Conservation (phyloP, 2,888 invertebrate species). For the Halictus ligatus region DNA sequence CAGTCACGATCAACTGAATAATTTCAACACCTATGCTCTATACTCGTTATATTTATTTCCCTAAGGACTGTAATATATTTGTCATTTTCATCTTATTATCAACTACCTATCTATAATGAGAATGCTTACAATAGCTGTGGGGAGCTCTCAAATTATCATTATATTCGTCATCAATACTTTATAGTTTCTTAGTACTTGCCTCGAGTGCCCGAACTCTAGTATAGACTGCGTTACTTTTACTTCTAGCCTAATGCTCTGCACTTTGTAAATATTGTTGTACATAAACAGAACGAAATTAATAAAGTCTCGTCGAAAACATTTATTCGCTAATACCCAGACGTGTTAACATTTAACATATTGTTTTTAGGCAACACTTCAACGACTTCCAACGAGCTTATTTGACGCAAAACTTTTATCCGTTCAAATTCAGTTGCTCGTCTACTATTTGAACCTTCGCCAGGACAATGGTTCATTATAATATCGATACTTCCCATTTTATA, state of each 20-base stretch:
- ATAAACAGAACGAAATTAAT: neutral
- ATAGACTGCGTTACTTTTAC: neutral
- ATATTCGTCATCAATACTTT: constrained; percentile 67
- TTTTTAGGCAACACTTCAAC: neutral
- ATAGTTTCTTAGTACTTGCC: constrained; percentile 53
- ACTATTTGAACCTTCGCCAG: neutral
- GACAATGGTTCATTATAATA: neutral
- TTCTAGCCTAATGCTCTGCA: neutral
- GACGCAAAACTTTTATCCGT: neutral
- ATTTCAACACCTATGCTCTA: constrained; percentile 22
- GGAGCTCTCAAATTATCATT: constrained; percentile 75
- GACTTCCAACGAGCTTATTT: neutral
- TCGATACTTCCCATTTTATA: neutral
- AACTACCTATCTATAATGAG: constrained; percentile 65
- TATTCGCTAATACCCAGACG: neutral
- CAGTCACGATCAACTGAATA: constrained; percentile 34
- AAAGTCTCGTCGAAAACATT: neutral
- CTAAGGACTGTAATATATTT: constrained; percentile 41
- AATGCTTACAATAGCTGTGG: constrained; percentile 72
- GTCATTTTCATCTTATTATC: constrained; percentile 56
- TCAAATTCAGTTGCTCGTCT: neutral
- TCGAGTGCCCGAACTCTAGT: constrained; percentile 62
- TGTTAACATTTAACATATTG: neutral
- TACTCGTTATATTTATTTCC: constrained; percentile 37
- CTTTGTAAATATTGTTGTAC: neutral